These are phyloP conservation scores for Oscheius myriophilus DNA, from an alignment of 2,888 invertebrate genomes.

Conservation along the genomic window DNA sequence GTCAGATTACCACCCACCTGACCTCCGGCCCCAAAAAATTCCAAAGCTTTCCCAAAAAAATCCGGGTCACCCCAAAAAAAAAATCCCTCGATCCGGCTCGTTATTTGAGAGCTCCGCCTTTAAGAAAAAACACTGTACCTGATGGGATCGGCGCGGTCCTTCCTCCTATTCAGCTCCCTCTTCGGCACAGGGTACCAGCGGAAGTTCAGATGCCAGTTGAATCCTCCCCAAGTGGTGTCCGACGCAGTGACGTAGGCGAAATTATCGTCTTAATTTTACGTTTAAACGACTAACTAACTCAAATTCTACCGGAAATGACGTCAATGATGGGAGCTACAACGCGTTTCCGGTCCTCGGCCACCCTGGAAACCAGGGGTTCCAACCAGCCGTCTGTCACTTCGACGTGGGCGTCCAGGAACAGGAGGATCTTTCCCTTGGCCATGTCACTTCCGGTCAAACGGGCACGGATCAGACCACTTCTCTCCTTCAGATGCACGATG, in stretches of 20 bases:
- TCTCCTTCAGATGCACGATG: conserved; percentile 84
- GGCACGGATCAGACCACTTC: conserved; percentile 94
- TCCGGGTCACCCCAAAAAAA: no score
- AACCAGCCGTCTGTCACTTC: conserved; percentile 91
- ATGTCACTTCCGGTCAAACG: conserved; percentile 90
- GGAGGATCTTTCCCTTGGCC: conserved; percentile 88
- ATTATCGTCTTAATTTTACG: conserved; percentile 89
- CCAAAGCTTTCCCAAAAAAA: no score
- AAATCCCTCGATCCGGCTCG: no score
- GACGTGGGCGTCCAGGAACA: conserved; percentile 96
- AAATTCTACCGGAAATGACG: conserved; percentile 40
- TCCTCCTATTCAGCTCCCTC: conserved; percentile 91
- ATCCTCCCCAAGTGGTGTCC: conserved; percentile 99
- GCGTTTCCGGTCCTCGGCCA: conserved; percentile 82
- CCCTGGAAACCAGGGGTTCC: conserved; percentile 89
- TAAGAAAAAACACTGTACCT: no score
- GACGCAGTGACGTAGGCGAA: conserved; percentile 98
- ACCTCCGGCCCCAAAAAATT: no score
- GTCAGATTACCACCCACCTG: no score
- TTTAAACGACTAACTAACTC: no score
- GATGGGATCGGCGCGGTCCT: conserved; percentile 76
- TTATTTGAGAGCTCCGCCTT: no score
- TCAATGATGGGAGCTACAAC: conserved; percentile 61
- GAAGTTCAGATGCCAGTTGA: conserved; percentile 99
- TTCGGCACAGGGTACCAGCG: conserved; percentile 93